Conservation (phyloP, 1,140 invertebrate genomes). For the Teleopsis dalmanni region DNA sequence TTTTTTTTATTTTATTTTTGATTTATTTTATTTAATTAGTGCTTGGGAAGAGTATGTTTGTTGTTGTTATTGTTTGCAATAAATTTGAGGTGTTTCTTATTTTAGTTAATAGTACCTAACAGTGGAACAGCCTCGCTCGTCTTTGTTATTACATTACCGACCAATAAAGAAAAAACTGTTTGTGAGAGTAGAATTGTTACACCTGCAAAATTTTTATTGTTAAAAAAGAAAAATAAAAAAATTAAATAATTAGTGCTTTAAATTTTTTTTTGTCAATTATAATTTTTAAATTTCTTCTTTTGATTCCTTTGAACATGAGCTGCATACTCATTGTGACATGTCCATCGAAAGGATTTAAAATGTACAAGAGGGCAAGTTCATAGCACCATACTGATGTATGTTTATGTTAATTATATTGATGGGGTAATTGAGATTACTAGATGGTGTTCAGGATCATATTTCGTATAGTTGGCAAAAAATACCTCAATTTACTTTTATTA, state of each 20-base stretch:
- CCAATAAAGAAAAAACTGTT: conserved; percentile 97
- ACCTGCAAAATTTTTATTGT: conserved; percentile 56
- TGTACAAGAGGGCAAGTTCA: too few relatives aligned
- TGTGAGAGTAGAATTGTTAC: conserved; percentile 98
- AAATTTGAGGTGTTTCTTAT: neutral
- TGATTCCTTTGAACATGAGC: too few relatives aligned
- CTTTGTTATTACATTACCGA: conserved; percentile 93
- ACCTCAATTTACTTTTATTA: too few relatives aligned
- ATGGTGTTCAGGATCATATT: too few relatives aligned
- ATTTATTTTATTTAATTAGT: neutral
- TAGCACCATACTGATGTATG: too few relatives aligned
- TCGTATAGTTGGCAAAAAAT: too few relatives aligned
- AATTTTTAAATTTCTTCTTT: neutral
- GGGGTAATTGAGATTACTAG: too few relatives aligned
- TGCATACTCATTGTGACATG: too few relatives aligned
- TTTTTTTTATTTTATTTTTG: neutral
- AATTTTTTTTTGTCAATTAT: neutral
- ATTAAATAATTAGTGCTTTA: neutral
- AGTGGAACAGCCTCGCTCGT: conserved; percentile 95
- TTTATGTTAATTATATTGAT: too few relatives aligned
- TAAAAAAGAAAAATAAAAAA: conserved; percentile 4
- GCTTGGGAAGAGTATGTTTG: neutral
- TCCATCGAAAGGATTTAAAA: too few relatives aligned
- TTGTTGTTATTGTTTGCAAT: conserved; percentile 20
- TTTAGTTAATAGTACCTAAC: conserved; percentile 65